Base-by-base conservation (phyloP, 2,797 vertebrate species). In the Otolemur crassicaudatus region DNA sequence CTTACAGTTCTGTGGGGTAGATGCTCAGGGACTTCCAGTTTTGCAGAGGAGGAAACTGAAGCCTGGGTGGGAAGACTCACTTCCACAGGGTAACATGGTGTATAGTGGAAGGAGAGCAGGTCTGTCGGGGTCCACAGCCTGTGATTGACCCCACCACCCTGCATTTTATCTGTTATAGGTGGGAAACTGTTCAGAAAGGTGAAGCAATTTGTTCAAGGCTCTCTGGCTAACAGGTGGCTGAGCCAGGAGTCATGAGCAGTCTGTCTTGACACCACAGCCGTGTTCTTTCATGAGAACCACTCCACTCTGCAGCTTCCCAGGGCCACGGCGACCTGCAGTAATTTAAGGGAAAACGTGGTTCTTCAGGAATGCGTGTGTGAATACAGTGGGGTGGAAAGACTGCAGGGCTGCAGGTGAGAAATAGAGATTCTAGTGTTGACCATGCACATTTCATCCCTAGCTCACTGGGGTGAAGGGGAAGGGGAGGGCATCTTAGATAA, bases 11-110 rank as follows among this genome's bases (percentile, higher is more conserved):
- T 89, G 23, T 14, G 8, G 82, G 29, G 34, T 23, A 14, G 46
- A 31, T 46, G 63, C 40, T 72, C 8, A 23, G 2, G 40, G 63
- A 82, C 20, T 89, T 29, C 60, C 29, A 46, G 0, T 86, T 93
- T 87, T 84, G 34, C n/a, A 81, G 65, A 20, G 20, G 34, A 84
- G 72, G 75, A 94, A 70, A 89, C 65, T 20, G 27, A 79, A 72
- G 22, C 5, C 7, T 25, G 37, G 22, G 65, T 56, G 69, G 13
- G 17, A 31, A 65, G 27, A 49, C 46, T 73, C 11, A 73, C 25
- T 83, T 83, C 65, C 23, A 40, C 53, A 46, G 63, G 34, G 5
- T 63, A 49, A 22, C 6, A 29, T 11, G 12, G 11, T 25, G 14
- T 53, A 53, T 34, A 63, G 25, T 19, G 2, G 31, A 29, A 84